These are phyloP conservation scores for Ditula angustiorana DNA, from an alignment of 2,888 invertebrate species.

Conservation along the genomic window DNA sequence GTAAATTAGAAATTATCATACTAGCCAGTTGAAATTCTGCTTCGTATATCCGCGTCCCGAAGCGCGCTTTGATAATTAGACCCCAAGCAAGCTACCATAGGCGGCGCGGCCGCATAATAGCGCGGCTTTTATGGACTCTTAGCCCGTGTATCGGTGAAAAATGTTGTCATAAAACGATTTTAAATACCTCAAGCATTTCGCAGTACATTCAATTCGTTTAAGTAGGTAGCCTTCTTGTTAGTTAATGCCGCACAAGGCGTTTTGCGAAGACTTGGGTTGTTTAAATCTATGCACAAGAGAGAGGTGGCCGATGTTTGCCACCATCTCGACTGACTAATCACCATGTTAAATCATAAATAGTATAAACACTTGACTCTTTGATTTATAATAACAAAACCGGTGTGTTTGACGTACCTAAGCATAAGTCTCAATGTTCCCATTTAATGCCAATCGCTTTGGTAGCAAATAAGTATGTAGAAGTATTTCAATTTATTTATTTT, in stretches of 20 bases:
- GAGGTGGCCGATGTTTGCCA: neutral
- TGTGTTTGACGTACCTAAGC: no score
- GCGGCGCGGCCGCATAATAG: conserved; percentile 74
- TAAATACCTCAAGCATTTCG: conserved; percentile 69
- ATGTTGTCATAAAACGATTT: conserved; percentile 79
- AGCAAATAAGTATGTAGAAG: no score
- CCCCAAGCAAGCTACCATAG: conserved; percentile 72
- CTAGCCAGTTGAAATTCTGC: conserved; percentile 52
- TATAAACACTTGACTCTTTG: neutral
- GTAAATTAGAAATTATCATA: neutral
- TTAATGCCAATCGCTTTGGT: no score
- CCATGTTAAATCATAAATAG: neutral
- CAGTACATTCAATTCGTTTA: conserved; percentile 52
- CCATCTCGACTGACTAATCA: neutral
- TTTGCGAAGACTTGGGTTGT: conserved; percentile 6
- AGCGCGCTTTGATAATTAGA: conserved; percentile 76
- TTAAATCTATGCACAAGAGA: neutral
- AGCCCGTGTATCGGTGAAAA: conserved; percentile 75
- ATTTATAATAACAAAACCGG: neutral
- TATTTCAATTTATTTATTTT: no score
- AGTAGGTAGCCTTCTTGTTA: conserved; percentile 50
- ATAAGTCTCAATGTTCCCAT: no score
- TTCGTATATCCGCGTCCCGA: conserved; percentile 69
- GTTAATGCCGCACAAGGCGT: conserved; percentile 43
- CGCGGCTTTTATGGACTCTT: conserved; percentile 72